Evolutionary conservation across 1,140 invertebrate species (phyloP).

Genomic region (Pogonomyrmex californicus): DNA sequence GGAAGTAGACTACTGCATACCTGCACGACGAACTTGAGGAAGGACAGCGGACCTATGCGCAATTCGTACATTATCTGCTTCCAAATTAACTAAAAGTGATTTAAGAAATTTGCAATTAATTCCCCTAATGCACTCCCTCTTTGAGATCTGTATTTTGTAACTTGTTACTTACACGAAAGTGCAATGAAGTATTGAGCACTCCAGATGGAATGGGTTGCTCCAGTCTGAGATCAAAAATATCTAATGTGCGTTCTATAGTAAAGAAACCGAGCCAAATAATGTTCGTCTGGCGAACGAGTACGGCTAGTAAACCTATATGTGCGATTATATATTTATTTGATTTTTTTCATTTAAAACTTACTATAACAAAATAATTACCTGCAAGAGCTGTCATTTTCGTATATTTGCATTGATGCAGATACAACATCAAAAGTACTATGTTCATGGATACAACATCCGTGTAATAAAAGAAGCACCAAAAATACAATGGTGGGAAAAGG

Average conservation of each 20-base stretch:
- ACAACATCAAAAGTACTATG: slow-evolving; percentile 91
- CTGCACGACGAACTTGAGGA: slow-evolving; percentile 79
- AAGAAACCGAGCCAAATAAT: slow-evolving; percentile 96
- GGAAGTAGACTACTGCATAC: slow-evolving; percentile 82
- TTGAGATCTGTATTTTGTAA: neutral
- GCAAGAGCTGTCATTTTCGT: slow-evolving; percentile 86
- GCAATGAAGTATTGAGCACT: slow-evolving; percentile 68
- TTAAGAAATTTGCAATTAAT: slow-evolving; percentile 14
- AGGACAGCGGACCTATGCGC: slow-evolving; percentile 67
- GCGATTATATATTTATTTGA: slow-evolving; percentile 41
- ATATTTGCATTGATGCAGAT: slow-evolving; percentile 87
- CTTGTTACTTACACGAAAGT: slow-evolving; percentile 73
- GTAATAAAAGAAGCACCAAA: slow-evolving; percentile 98
- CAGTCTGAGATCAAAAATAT: slow-evolving; percentile 77
- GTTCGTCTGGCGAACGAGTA: slow-evolving; percentile 97
- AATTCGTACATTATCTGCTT: slow-evolving; percentile 73
- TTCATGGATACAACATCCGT: slow-evolving; percentile 95
- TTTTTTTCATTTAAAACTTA: neutral
- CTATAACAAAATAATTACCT: slow-evolving; percentile 82
- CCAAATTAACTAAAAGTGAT: slow-evolving; percentile 68
- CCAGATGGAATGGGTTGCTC: slow-evolving; percentile 67
- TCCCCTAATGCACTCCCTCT: neutral
- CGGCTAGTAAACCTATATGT: slow-evolving; percentile 89
- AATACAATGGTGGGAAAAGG: slow-evolving; percentile 96
- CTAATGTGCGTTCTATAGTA: slow-evolving; percentile 87